A percentile compares a stretch with the other conserved stretches of the same genome.
phyloP scores from a whole-genome alignment of 1,140 invertebrate genomes.

The Apis laboriosa region DNA sequence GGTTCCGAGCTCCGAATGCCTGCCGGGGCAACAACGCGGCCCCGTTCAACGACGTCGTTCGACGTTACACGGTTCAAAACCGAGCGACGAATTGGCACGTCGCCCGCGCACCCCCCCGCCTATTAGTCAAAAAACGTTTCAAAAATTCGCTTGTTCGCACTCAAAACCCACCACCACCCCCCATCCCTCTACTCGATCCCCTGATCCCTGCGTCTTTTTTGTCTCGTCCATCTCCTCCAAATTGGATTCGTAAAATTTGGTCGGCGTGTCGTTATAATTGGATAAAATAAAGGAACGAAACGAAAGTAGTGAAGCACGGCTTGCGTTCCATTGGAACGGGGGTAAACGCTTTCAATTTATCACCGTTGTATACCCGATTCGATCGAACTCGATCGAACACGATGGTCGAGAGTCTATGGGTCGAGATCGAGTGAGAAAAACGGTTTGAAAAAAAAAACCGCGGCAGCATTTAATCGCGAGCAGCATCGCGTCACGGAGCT shows the following conservation, averaged over 20 bases:
- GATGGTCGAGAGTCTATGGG: slow-evolving; percentile 3
- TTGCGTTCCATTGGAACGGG: neutral
- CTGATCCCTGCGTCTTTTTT: neutral
- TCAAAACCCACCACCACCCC: neutral
- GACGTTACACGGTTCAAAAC: slow-evolving; percentile 64
- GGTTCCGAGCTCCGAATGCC: slow-evolving; percentile 63
- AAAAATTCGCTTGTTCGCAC: slow-evolving; percentile 14
- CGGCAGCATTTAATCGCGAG: neutral
- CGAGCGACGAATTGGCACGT: slow-evolving; percentile 64
- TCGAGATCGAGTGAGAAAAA: neutral
- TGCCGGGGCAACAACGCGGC: slow-evolving; percentile 43
- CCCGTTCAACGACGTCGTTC: slow-evolving; percentile 63
- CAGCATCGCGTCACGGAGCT: neutral
- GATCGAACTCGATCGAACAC: slow-evolving; percentile 2
- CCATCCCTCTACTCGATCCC: neutral
- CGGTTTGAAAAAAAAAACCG: neutral
- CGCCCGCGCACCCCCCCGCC: slow-evolving; percentile 18
- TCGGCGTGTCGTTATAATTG: slow-evolving; percentile 32
- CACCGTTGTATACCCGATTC: slow-evolving; percentile 14
- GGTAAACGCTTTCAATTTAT: slow-evolving; percentile 18
- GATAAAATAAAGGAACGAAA: neutral
- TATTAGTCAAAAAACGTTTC: slow-evolving; percentile 58
- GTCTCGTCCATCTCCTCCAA: neutral
- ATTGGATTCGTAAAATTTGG: slow-evolving; percentile 15
- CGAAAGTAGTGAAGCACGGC: neutral